Evolutionary conservation across 2,113 vertebrate genomes (phyloP).

Genomic region (Agelaius tricolor): DNA sequence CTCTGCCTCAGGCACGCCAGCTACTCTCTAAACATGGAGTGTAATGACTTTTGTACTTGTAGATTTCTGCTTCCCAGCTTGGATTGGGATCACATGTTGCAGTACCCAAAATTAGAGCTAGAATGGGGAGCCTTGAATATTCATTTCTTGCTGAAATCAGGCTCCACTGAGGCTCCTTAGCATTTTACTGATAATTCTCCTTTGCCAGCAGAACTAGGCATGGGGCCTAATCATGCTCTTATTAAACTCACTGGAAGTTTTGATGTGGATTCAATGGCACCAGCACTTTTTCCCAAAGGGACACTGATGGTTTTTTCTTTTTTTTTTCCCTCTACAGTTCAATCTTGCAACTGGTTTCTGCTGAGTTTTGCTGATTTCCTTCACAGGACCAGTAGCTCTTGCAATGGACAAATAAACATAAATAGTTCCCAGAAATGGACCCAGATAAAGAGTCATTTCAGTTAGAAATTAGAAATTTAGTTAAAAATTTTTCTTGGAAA

Average conservation of each 20-base stretch:
- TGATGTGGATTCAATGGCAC: conserved; percentile 41
- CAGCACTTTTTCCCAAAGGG: not conserved
- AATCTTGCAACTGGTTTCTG: not conserved
- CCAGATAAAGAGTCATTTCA: not conserved
- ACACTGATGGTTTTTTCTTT: rapidly evolving
- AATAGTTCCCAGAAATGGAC: not conserved
- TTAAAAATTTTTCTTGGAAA: not conserved
- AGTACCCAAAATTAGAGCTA: conserved; percentile 9
- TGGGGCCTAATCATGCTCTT: not conserved
- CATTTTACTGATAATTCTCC: conserved; percentile 15
- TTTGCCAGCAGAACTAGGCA: conserved; percentile 27
- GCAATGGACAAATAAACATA: not conserved
- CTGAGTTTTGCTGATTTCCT: not conserved
- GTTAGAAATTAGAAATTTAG: not conserved
- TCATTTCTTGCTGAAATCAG: conserved; percentile 15
- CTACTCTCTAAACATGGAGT: not conserved
- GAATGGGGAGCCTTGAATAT: not conserved
- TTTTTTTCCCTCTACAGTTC: not conserved
- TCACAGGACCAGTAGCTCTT: not conserved
- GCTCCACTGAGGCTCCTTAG: not conserved
- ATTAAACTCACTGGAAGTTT: conserved; percentile 37
- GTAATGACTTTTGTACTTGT: not conserved
- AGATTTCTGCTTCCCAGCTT: not conserved
- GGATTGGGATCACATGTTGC: not conserved
- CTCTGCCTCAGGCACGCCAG: not conserved